Conservation (phyloP, 1,140 invertebrate species). For the Cyrtorhinus lividipennis region DNA sequence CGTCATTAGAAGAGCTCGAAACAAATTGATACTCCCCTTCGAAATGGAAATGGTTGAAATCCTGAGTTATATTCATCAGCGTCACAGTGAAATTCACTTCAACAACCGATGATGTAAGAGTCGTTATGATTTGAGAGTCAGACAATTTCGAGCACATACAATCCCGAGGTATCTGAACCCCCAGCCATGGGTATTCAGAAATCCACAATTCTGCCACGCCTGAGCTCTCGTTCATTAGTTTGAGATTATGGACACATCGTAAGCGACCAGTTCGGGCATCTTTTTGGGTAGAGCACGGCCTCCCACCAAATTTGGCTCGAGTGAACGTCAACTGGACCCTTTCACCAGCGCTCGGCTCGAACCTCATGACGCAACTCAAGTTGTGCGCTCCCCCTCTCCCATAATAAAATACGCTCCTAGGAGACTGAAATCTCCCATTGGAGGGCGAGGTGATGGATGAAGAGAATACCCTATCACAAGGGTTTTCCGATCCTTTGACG, state of each 20-base stretch:
- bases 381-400: constrained; percentile 60
- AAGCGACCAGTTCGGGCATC: constrained; percentile 48
- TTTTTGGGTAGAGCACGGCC: constrained; percentile 44
- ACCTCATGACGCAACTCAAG: constrained; percentile 56
- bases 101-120: constrained; percentile 47
- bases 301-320: constrained; percentile 46
- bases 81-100: constrained; percentile 57
- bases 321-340: constrained; percentile 47
- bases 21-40: constrained; percentile 39
- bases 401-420: constrained; percentile 64
- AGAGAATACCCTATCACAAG: constrained; percentile 44
- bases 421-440: constrained; percentile 53
- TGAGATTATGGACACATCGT: constrained; percentile 37
- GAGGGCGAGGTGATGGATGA: constrained; percentile 26
- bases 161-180: constrained; percentile 42
- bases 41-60: constrained; percentile 64
- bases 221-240: constrained; percentile 18
- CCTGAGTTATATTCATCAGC: constrained; percentile 66
- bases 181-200: constrained; percentile 57
- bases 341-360: constrained; percentile 50
- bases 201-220: constrained; percentile 43
- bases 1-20: constrained; percentile 21
- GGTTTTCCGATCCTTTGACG: constrained; percentile 35
- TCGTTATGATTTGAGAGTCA: constrained; percentile 40
- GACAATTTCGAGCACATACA: constrained; percentile 58